Evolutionary conservation across 2,797 vertebrate species (phyloP), one percentile per base, ranked within the genome.

Genomic region (Periparus ater): DNA sequence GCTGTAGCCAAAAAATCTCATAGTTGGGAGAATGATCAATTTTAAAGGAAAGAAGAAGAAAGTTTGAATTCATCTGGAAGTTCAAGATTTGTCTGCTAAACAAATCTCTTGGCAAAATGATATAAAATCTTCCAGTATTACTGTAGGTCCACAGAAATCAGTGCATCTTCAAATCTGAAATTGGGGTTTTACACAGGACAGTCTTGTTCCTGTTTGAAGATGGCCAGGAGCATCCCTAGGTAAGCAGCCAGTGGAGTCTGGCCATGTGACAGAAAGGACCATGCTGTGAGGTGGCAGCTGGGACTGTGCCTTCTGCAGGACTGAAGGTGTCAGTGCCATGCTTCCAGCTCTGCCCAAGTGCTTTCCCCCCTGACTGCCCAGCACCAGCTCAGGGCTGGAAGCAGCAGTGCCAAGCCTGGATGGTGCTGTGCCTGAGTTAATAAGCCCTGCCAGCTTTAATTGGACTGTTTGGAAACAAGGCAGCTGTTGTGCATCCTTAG

Each of bases 391-490:
- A 0, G 68, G n/a, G 25, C 38, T 84, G 73, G 66, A 72, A 84
- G 66, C 58, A 66, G 62, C 40, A 84, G 13, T 17, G 10, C 85
- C 47, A 34, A 62, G 34, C 57, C 44, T 68, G 79, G 18, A 14
- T 34, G 47, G 44, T 86, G 82, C 76, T 55, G 25, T 32, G 17
- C 0, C 0, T 42, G 44, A 73, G 66, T 82, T 62, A 91, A 65
- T 89, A 77, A 94, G 55, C 73, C 47, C 36, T 90, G 85, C 32
- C 85, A 91, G 32, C 66, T 88, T 86, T 96, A 95, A 94, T 95
- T 95, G 90, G 29, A 25, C 30, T 84, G 62, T 95, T 93, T 94
- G 90, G 93, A 95, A 95, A 93, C 70, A 88, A 70, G 88, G 77
- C 91, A 85, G 93, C 91, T 93, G 91, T 67, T 91, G 67, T 82